These are phyloP conservation scores for Trissolcus japonicus DNA, from an alignment of 2,888 invertebrate genomes.

Conservation along the genomic window DNA sequence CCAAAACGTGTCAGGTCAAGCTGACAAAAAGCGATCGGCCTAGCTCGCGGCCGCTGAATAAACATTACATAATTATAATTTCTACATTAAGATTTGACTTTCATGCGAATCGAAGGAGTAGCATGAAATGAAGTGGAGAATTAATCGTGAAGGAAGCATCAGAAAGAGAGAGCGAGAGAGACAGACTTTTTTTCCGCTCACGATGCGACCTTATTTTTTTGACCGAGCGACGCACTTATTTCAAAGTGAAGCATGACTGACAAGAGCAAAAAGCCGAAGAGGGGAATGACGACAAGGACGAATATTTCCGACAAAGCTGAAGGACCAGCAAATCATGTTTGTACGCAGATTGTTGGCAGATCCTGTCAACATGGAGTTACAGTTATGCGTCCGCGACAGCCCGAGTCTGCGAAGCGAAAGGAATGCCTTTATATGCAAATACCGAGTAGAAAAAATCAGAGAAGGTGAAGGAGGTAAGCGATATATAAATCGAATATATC, in stretches of 20 bases:
- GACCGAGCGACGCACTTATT: conserved; percentile 52
- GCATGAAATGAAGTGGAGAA: conserved; percentile 18
- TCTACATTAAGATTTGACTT: conserved; percentile 37
- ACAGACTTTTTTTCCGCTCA: conserved; percentile 14
- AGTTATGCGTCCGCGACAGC: conserved; percentile 72
- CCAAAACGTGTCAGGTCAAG: conserved; percentile 15
- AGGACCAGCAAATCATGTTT: conserved; percentile 73
- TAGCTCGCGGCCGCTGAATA: conserved; percentile 14
- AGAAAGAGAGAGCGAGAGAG: too few species aligned
- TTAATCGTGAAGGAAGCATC: conserved; percentile 14
- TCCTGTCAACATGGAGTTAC: conserved; percentile 75
- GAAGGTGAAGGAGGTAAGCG: conserved; percentile 55
- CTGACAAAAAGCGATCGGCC: conserved; percentile 17
- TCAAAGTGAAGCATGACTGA: conserved; percentile 50
- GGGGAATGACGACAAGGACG: conserved; percentile 56
- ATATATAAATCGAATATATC: conserved; percentile 58
- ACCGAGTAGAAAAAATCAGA: conserved; percentile 52
- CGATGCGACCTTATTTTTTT: conserved; percentile 32
- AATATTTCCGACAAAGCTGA: conserved; percentile 56
- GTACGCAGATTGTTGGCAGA: conserved; percentile 74
- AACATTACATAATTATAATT: conserved; percentile 34
- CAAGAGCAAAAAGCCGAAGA: conserved; percentile 58
- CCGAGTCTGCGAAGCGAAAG: conserved; percentile 67
- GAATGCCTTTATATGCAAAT: conserved; percentile 77
- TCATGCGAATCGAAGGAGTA: conserved; percentile 30